These are phyloP conservation scores for Heteropelma amictum DNA, from an alignment of 2,888 invertebrate genomes.

Conservation along the genomic window DNA sequence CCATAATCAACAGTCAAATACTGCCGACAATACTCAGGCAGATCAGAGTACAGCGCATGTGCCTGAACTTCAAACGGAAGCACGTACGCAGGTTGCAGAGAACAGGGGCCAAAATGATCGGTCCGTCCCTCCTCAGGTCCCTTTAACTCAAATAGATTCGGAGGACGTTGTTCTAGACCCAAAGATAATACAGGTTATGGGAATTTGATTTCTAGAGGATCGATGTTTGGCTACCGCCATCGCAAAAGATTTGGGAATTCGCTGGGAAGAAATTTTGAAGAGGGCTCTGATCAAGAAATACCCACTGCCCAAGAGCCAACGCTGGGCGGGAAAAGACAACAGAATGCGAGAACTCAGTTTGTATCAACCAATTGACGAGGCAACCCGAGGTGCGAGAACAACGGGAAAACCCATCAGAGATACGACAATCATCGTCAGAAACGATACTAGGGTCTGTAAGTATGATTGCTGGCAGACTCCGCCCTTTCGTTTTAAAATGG, in stretches of 20 bases:
- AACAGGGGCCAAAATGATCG: neutral
- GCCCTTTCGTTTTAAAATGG: conserved; percentile 7
- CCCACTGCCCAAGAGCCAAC: conserved; percentile 21
- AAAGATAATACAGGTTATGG: conserved; percentile 24
- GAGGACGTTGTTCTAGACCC: conserved; percentile 8
- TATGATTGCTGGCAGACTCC: conserved; percentile 23
- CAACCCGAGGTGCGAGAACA: conserved; percentile 6
- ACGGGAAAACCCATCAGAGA: conserved; percentile 4
- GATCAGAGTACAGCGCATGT: neutral
- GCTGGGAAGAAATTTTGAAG: conserved; percentile 24
- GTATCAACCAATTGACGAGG: neutral
- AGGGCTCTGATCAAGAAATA: conserved; percentile 17
- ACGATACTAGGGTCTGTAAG: conserved; percentile 6
- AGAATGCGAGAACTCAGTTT: neutral
- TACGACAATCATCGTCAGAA: conserved; percentile 10
- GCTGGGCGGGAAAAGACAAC: conserved; percentile 14
- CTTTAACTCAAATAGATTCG: neutral
- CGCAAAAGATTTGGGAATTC: neutral
- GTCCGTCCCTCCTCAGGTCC: neutral
- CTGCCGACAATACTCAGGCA: neutral
- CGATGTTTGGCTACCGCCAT: conserved; percentile 1
- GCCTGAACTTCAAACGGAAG: neutral
- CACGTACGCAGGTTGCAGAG: neutral
- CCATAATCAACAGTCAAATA: neutral
- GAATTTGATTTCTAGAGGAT: conserved; percentile 18